phyloP scores from a whole-genome alignment of 2,113 vertebrate genomes.

The human (Homo sapiens) region DNA sequence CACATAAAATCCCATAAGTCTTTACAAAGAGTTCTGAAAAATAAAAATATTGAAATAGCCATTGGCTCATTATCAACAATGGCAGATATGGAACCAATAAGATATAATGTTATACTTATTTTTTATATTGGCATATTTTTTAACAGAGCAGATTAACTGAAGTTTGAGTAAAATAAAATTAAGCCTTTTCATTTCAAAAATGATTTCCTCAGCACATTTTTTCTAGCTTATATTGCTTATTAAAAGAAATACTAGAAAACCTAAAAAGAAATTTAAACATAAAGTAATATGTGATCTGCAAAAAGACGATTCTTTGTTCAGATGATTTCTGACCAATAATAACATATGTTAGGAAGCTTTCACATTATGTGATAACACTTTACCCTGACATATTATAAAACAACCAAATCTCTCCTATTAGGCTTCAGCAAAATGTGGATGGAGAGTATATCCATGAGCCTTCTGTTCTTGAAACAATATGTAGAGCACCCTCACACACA shows the following conservation, averaged over 20 bases:
- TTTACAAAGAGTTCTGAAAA: not conserved
- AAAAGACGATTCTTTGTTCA: not conserved
- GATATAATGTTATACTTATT: not conserved
- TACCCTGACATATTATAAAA: conserved; percentile 17
- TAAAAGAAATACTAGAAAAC: conserved; percentile 4
- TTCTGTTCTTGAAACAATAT: not conserved
- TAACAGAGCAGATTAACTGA: not conserved
- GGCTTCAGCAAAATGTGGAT: not conserved
- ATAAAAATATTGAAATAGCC: not conserved
- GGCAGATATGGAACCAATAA: not conserved
- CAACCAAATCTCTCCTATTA: not conserved
- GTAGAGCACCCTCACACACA: not conserved
- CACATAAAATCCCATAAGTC: not conserved
- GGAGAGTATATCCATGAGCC: not conserved
- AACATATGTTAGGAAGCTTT: not conserved
- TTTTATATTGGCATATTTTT: not conserved
- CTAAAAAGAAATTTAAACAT: not conserved
- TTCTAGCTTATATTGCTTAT: not conserved
- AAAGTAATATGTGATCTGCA: not conserved
- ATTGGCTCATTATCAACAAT: not conserved
- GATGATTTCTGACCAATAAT: not conserved
- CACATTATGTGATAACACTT: not conserved
- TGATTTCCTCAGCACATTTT: not conserved
- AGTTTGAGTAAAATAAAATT: not conserved
- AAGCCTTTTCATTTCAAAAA: not conserved